phyloP scores from a whole-genome alignment of 1,140 invertebrate genomes.

The Euwallacea fornicatus region DNA sequence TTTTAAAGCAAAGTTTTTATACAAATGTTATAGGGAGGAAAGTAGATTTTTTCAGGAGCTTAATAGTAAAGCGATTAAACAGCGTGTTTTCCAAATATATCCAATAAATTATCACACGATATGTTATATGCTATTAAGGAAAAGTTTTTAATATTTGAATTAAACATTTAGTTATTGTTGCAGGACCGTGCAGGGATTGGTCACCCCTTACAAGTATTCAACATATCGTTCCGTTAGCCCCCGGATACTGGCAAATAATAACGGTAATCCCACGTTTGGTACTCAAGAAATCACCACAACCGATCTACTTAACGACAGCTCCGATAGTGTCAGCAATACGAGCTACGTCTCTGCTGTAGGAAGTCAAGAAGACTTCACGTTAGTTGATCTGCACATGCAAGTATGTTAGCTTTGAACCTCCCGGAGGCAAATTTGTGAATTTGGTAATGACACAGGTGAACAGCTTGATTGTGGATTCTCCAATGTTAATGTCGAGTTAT shows the following conservation, averaged over 20 bases:
- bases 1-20: too few species aligned
- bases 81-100: too few species aligned
- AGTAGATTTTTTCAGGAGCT: too few species aligned
- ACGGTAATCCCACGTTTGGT: constrained; percentile 5
- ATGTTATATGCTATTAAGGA: too few species aligned
- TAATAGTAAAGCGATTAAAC: too few species aligned
- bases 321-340: constrained; percentile 76
- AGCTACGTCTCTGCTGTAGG: constrained; percentile 92
- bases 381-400: constrained; percentile 94
- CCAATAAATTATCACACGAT: too few species aligned
- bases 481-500: constrained; percentile 92
- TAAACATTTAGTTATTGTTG: constrained; percentile 18
- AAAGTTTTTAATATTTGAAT: too few species aligned
- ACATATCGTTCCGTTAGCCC: constrained; percentile 44
- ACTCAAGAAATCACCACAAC: constrained; percentile 16
- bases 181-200: constrained; percentile 47
- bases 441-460: neutral
- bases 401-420: constrained; percentile 53
- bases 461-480: constrained; percentile 84
- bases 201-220: constrained; percentile 48
- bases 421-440: neutral
- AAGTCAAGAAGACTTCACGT: constrained; percentile 89
- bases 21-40: too few species aligned
- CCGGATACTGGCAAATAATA: constrained; percentile 28
- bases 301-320: constrained; percentile 56